A percentile compares a stretch with the other conserved stretches of the same genome.
These are phyloP conservation scores for Ectropis grisescens DNA, from an alignment of 1,140 invertebrate species.

Conservation along the genomic window DNA sequence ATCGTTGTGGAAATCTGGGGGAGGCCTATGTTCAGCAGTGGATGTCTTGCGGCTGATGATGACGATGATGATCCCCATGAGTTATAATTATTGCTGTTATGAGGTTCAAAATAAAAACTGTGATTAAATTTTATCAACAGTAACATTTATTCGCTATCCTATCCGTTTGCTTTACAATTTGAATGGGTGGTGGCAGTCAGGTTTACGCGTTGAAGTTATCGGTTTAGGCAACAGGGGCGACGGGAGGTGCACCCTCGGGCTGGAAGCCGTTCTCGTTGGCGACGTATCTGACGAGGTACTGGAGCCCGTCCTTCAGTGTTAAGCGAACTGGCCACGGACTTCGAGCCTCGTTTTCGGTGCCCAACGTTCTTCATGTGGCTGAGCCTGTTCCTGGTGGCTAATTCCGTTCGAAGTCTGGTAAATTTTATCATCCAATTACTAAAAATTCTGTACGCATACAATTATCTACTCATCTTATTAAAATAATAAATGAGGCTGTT, in stretches of 20 bases:
- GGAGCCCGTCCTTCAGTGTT: constrained; percentile 75
- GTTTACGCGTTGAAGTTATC: background rate
- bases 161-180: constrained; percentile 7
- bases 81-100: too few species aligned
- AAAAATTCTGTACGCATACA: too few species aligned
- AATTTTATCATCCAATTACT: too few species aligned
- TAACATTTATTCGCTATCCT: constrained; percentile 16
- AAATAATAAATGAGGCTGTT: too few species aligned
- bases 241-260: constrained; percentile 75
- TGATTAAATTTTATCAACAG: too few species aligned
- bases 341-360: constrained; percentile 71
- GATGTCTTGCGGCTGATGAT: too few species aligned
- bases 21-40: too few species aligned
- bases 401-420: constrained; percentile 74
- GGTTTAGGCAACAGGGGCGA: constrained; percentile 2
- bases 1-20: too few species aligned
- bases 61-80: too few species aligned
- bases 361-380: constrained; percentile 72
- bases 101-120: too few species aligned
- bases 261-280: constrained; percentile 69
- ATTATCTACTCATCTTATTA: too few species aligned
- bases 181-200: constrained; percentile 5
- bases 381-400: constrained; percentile 64
- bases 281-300: constrained; percentile 74
- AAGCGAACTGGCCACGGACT: constrained; percentile 72